Evolutionary conservation across 2,888 invertebrate species (phyloP).

Genomic region (Philopedon plagiatum): DNA sequence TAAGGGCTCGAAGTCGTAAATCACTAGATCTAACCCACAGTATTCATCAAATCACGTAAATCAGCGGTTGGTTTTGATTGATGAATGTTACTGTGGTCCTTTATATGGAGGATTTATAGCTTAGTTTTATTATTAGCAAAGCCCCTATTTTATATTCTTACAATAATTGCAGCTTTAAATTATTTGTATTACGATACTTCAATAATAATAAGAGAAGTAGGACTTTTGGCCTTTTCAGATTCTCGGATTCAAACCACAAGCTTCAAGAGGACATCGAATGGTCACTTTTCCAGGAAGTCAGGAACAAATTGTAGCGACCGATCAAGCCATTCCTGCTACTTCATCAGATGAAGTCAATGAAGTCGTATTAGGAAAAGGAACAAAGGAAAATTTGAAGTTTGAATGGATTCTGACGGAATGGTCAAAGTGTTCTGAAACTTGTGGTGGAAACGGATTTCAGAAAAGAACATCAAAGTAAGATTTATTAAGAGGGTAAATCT

Average conservation of each 20-base stretch:
- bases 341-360: conserved; percentile 65
- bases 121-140: too few relatives aligned
- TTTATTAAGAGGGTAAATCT: conserved; percentile 67
- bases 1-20: too few relatives aligned
- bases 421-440: conserved; percentile 88
- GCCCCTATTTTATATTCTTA: too few relatives aligned
- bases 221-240: conserved; percentile 88
- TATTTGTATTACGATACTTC: conserved; percentile 41
- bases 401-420: conserved; percentile 88
- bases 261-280: conserved; percentile 81
- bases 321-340: conserved; percentile 25
- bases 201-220: conserved; percentile 74
- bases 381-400: conserved; percentile 73
- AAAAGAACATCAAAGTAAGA: conserved; percentile 82
- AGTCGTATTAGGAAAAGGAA: conserved; percentile 65
- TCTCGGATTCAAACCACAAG: conserved; percentile 68
- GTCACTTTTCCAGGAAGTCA: conserved; percentile 69
- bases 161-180: neutral
- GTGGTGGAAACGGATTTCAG: conserved; percentile 83
- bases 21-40: too few relatives aligned
- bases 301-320: conserved; percentile 45
- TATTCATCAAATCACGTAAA: too few relatives aligned
- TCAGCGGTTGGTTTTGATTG: too few relatives aligned
- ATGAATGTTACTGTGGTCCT: too few relatives aligned
- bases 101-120: too few relatives aligned